These are phyloP conservation scores for Rhopalosiphum padi DNA, from an alignment of 1,140 invertebrate species.

Conservation along the genomic window DNA sequence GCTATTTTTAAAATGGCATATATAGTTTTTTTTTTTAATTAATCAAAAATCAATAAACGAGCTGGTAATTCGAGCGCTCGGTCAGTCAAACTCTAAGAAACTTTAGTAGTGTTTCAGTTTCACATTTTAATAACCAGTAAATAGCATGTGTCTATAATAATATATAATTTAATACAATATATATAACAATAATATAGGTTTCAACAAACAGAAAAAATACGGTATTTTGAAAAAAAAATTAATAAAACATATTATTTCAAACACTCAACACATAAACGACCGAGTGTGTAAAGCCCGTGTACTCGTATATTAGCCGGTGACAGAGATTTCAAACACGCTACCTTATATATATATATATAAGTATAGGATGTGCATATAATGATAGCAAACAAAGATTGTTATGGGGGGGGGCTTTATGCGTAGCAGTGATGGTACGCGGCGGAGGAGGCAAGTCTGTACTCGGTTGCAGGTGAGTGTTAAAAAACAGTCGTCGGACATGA, in stretches of 20 bases:
- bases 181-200: not conserved
- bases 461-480: not conserved
- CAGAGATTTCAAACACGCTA: not conserved
- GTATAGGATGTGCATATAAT: not conserved
- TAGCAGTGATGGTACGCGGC: not conserved
- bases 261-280: not conserved
- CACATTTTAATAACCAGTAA: not conserved
- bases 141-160: not conserved
- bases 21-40: not conserved
- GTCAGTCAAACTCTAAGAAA: not conserved
- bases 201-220: not conserved
- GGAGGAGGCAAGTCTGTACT: not conserved
- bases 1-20: not conserved
- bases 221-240: not conserved
- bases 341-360: not conserved
- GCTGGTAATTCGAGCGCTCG: not conserved
- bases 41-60: not conserved
- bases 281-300: not conserved
- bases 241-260: not conserved
- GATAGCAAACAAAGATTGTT: not conserved
- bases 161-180: no score
- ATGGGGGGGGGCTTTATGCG: not conserved
- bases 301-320: not conserved
- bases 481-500: conserved; percentile 25
- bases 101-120: not conserved